These are phyloP conservation scores for Leptobrachium ailaonicum DNA, from an alignment of 2,113 vertebrate genomes.

Conservation along the genomic window DNA sequence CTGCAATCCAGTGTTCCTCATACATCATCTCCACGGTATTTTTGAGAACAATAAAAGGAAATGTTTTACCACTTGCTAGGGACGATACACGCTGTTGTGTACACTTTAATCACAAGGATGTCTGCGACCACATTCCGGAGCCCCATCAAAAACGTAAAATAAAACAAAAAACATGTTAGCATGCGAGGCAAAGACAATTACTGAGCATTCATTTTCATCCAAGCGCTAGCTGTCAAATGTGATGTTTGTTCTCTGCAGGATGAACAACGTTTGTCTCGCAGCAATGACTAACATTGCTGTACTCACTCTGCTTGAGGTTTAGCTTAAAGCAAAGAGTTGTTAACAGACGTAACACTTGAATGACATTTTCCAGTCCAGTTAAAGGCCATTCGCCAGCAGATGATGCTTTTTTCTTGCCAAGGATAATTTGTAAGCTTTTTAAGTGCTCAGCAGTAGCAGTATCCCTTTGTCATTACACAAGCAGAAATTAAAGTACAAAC, in stretches of 20 bases:
- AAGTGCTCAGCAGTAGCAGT: conserved; percentile 11
- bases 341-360: conserved; percentile 43
- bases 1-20: too few relatives aligned
- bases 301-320: conserved; percentile 43
- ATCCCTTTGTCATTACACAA: not conserved
- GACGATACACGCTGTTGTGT: too few relatives aligned
- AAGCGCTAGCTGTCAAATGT: conserved; percentile 29
- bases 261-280: conserved; percentile 33
- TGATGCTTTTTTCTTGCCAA: conserved; percentile 30
- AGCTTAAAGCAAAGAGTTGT: conserved; percentile 39
- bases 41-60: too few relatives aligned
- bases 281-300: conserved; percentile 41
- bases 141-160: not conserved
- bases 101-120: too few relatives aligned
- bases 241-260: conserved; percentile 36
- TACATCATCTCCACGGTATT: too few relatives aligned
- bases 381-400: conserved; percentile 40
- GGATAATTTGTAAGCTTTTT: conserved; percentile 36
- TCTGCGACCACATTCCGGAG: not conserved
- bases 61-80: too few relatives aligned
- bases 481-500: conserved; percentile 16
- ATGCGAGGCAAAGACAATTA: conserved; percentile 37
- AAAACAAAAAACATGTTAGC: conserved; percentile 16
- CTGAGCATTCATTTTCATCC: conserved; percentile 27
- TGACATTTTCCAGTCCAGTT: conserved; percentile 39